Conservation (phyloP, 2,888 invertebrate genomes). For the Sarcophaga variegata region DNA sequence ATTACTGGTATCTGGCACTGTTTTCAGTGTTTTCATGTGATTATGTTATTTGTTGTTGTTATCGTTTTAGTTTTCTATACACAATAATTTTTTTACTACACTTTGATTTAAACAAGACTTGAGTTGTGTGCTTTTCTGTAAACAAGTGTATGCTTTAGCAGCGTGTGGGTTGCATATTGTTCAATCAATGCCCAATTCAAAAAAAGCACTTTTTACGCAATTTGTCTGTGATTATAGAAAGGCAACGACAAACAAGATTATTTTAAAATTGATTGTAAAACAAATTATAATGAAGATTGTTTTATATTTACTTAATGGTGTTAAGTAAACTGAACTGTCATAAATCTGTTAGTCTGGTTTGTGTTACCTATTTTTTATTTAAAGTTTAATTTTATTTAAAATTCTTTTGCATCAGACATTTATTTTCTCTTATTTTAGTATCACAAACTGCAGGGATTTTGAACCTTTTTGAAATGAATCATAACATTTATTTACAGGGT, state of each 20-base stretch:
- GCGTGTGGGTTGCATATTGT: conserved; percentile 56
- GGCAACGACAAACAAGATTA: conserved; percentile 13
- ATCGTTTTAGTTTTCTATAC: not conserved
- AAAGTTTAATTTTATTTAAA: too few species aligned
- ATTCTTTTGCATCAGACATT: too few species aligned
- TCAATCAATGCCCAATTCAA: conserved; percentile 9
- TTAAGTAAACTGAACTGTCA: conserved; percentile 20
- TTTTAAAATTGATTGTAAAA: not conserved
- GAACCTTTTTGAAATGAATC: too few species aligned
- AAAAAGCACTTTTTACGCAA: conserved; percentile 60
- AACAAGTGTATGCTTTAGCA: conserved; percentile 54
- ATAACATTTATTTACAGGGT: too few species aligned
- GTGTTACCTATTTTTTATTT: not conserved
- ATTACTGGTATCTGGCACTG: conserved; percentile 7
- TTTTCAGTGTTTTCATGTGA: not conserved
- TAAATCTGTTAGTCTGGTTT: conserved; percentile 17
- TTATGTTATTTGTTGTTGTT: not conserved
- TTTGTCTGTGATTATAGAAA: conserved; percentile 50
- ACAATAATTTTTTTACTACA: not conserved
- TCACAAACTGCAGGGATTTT: too few species aligned
- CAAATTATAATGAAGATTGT: conserved; percentile 36
- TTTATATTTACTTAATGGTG: not conserved
- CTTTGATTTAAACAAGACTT: conserved; percentile 7
- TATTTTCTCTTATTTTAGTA: too few species aligned
- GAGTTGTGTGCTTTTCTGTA: conserved; percentile 1